Percentiles rank a stretch among this genome's conserved stretches.
Conservation (phyloP, 1,140 invertebrate genomes). For the Meteorus sp. region DNA sequence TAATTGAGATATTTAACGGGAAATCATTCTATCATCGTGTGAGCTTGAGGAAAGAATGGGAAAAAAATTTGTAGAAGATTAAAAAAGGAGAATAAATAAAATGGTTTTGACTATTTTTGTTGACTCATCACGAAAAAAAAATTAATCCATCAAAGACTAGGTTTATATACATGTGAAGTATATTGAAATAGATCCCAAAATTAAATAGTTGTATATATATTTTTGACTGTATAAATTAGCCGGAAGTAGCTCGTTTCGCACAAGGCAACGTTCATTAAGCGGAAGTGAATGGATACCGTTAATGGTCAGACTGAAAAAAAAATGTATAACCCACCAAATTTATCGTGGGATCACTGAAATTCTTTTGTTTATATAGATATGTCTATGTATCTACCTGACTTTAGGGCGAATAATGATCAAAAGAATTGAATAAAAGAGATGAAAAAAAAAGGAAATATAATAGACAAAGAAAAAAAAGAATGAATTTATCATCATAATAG, state of each 20-base stretch:
- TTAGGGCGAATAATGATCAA: too few species aligned
- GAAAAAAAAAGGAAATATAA: neutral
- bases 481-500: neutral
- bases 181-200: neutral
- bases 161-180: constrained; percentile 10
- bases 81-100: too few species aligned
- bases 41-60: too few species aligned
- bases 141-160: neutral
- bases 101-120: too few species aligned
- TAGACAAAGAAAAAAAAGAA: neutral
- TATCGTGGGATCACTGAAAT: constrained; percentile 14
- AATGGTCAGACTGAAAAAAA: neutral
- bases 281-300: neutral
- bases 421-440: neutral
- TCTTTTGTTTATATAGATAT: constrained; percentile 2
- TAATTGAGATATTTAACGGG: constrained; percentile 30
- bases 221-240: too few species aligned
- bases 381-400: too few species aligned
- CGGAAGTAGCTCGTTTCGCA: neutral
- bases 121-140: constrained; percentile 8
- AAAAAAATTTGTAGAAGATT: too few species aligned
- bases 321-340: constrained; percentile 4
- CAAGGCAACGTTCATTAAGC: neutral
- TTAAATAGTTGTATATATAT: neutral
- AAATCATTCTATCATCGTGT: constrained; percentile 17